Evolutionary conservation across 2,113 vertebrate genomes (phyloP), one percentile per base, ranked within the genome.

Genomic region (Gambusia holbrooki): DNA sequence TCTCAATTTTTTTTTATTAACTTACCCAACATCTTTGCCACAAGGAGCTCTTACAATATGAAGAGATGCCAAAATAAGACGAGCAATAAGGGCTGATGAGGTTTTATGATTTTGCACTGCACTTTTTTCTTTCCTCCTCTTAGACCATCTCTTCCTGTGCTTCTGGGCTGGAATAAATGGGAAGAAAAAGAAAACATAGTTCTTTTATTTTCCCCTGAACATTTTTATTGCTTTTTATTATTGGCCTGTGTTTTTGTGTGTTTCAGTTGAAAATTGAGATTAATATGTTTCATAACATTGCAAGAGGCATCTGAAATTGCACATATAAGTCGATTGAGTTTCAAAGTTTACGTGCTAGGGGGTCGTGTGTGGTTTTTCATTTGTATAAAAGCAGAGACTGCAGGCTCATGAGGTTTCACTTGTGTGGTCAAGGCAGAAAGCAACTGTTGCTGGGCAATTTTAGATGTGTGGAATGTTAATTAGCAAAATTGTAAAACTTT

Each of bases 141-240:
- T 76, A 74, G 83, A 73, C 85, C 77, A 73, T 54, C 71, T 66
- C 67, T 60, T 72, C 77, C 51, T 14, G 83, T 71, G 88, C 91
- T 92, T 71, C 90, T 80, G 84, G 90, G 87, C 84, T 71, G 75
- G 76, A 88, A 91, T 87, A 87, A 87, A 90, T 85, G 79, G 77
- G 82, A 76, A 84, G 85, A 78, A 80, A 86, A 84, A 77, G 66
- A 88, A 86, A 80, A 89, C 68, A 80, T 84, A 35, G 35, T 37
- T 83, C 71, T 65, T 67, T 67, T 27, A 27, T 27, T 27, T 42
- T 4, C 14, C 14, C 4, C 63, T 8, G 13, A 84, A 84, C 65
- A 63, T 73, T 85, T 88, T 88, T 90, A 93, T 91, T 90, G 86
- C 85, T 87, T 93, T 91, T 91, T 90, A 90, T 91, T 92, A 86